Evolutionary conservation across 2,888 invertebrate genomes (phyloP).

Genomic region (Ischnura elegans): DNA sequence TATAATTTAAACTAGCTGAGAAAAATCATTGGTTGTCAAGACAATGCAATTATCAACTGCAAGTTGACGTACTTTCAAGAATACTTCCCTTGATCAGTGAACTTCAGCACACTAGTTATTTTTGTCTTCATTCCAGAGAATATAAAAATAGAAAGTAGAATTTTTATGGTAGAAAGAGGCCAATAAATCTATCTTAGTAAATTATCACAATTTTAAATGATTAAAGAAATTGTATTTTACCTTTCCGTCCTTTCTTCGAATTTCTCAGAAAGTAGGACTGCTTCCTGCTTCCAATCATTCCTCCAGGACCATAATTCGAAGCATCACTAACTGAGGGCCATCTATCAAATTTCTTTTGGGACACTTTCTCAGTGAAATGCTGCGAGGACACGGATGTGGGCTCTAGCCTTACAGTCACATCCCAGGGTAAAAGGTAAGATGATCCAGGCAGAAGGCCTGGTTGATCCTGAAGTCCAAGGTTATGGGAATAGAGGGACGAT

Average conservation of each 20-base stretch:
- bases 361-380: constrained; percentile 48
- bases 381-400: constrained; percentile 72
- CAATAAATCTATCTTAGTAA: no score
- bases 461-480: constrained; percentile 91
- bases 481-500: constrained; percentile 94
- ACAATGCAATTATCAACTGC: no score
- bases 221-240: neutral
- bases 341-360: constrained; percentile 75
- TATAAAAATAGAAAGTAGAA: no score
- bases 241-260: constrained; percentile 52
- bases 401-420: constrained; percentile 85
- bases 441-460: constrained; percentile 94
- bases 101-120: no score
- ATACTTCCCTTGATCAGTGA: no score
- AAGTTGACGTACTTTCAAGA: no score
- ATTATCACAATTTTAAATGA: no score
- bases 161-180: no score
- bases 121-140: no score
- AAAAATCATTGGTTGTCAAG: no score
- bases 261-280: constrained; percentile 49
- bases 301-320: constrained; percentile 34
- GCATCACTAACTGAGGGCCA: constrained; percentile 77
- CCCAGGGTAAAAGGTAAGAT: constrained; percentile 96
- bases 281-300: constrained; percentile 18
- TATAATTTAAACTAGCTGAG: no score